Evolutionary conservation across 2,797 vertebrate genomes (phyloP), one percentile per base, ranked within the genome.

Genomic region (Mus spretus): DNA sequence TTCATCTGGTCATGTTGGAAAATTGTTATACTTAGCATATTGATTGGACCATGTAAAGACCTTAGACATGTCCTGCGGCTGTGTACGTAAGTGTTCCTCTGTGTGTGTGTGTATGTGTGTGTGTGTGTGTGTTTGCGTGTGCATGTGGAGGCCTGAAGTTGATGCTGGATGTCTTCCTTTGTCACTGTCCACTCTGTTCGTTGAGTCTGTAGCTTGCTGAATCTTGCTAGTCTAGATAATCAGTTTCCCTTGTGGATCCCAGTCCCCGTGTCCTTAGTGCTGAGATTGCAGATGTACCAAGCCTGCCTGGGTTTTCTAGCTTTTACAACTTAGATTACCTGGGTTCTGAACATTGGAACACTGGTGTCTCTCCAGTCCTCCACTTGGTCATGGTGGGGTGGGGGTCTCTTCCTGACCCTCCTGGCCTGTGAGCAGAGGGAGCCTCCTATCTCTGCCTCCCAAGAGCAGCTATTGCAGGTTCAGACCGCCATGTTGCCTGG

Each of bases 41-140:
- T 75, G 50, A 63, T 78, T 85, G 65, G 94, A 97, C 77, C 44
- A 59, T 55, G 22, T 91, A 93, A 96, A 47, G 7, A 44, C 85
- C 47, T 77, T 75, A 75, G 79, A 53, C 63, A 88, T 65, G 57
- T 59, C 37, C 22, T 75, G 37, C 4, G 5, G 11, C 6, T 44
- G 85, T 87, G 37, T 17, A 44, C 22, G 37, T 57, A 40, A 3
- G 2, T 37, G 85, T 55, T 17, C 14, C 0, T 53, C 10, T 3
- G 20, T 53, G 34, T 86, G 47, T 55, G 19, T 13, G 13, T 13
- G 61, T 67, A 65, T 34, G 28, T 67, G 65, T 34, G 65, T 67
- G 65, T 34, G 34, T 55, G 53, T 55, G 53, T 55, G 53, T 15
- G 53, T 3, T 14, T 7, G n/a, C 3, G 6, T 14, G 28, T 17